Conservation (phyloP, 2,113 vertebrate genomes). For the Drymodes brunneopygia region DNA sequence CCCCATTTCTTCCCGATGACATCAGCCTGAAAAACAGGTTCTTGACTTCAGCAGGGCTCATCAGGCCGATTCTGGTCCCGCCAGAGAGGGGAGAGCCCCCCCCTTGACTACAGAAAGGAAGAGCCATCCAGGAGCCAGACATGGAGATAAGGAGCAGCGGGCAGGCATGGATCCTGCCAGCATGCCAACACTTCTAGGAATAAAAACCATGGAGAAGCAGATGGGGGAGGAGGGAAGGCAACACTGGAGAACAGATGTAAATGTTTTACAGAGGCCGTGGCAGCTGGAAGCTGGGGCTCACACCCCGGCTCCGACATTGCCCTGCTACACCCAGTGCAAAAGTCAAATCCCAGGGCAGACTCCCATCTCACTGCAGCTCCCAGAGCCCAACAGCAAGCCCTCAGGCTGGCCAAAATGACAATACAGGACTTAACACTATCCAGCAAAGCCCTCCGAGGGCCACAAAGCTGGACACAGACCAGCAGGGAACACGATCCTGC, state of each 20-base stretch:
- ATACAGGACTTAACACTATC: background rate
- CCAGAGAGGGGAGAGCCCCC: background rate
- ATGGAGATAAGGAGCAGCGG: background rate
- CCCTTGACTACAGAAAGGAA: background rate
- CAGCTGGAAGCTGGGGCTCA: background rate
- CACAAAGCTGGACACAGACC: background rate
- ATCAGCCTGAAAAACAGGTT: slow-evolving; percentile 65
- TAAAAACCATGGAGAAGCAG: background rate
- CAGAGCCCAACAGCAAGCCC: background rate
- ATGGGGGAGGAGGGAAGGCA: background rate
- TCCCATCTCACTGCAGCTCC: background rate
- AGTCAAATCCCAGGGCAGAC: background rate
- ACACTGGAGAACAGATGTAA: background rate
- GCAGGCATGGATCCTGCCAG: background rate
- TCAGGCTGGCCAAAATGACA: background rate
- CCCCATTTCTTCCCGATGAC: slow-evolving; percentile 53
- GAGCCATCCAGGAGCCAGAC: slow-evolving; percentile 10
- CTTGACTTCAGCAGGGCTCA: slow-evolving; percentile 36
- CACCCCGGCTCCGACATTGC: rapidly evolving
- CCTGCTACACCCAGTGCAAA: background rate
- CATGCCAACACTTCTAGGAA: slow-evolving; percentile 29
- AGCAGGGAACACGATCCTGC: background rate
- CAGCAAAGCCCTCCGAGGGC: background rate
- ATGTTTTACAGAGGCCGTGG: background rate
- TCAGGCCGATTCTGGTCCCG: background rate